Percentiles rank a stretch among this genome's conserved stretches.
phyloP scores from a whole-genome alignment of 2,113 vertebrate genomes.

The Malaclemys terrapin region DNA sequence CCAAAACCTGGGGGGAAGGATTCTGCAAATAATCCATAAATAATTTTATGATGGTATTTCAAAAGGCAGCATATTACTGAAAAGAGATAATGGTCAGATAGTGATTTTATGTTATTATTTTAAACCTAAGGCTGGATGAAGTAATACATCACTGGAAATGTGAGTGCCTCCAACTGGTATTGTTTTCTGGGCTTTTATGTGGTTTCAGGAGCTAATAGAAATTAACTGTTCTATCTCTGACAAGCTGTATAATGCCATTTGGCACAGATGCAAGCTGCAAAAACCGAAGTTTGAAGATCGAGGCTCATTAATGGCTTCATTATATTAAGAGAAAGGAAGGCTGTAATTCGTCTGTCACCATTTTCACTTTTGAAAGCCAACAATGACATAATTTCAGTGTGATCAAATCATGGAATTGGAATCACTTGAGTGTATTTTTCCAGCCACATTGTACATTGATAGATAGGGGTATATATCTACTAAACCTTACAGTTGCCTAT shows the following conservation, averaged over 20 bases:
- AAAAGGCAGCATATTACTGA: constrained; percentile 1
- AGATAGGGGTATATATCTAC: constrained; percentile 24
- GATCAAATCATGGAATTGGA: constrained; percentile 31
- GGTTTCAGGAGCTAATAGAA: constrained; percentile 36
- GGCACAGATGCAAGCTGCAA: constrained; percentile 25
- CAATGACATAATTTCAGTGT: constrained; percentile 27
- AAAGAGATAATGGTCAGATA: constrained; percentile 15
- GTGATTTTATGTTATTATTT: constrained; percentile 28
- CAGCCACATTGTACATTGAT: constrained; percentile 17
- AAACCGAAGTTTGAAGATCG: constrained; percentile 28
- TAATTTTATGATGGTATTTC: constrained; percentile 20
- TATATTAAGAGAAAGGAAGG: constrained; percentile 27
- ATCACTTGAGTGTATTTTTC: constrained; percentile 40
- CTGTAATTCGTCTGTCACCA: constrained; percentile 32
- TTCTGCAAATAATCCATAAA: constrained; percentile 49
- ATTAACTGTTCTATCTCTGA: constrained; percentile 35
- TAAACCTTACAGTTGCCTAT: constrained; percentile 15
- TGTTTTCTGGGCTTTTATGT: constrained; percentile 26
- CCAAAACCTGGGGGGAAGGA: constrained; percentile 10
- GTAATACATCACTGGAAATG: constrained; percentile 35
- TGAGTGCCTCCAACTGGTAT: neutral
- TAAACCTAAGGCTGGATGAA: constrained; percentile 26
- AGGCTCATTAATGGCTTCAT: constrained; percentile 40
- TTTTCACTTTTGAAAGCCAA: constrained; percentile 32
- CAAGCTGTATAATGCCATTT: neutral